Evolutionary conservation across 2,113 vertebrate species (phyloP).

Genomic region (Clarias gariepinus): DNA sequence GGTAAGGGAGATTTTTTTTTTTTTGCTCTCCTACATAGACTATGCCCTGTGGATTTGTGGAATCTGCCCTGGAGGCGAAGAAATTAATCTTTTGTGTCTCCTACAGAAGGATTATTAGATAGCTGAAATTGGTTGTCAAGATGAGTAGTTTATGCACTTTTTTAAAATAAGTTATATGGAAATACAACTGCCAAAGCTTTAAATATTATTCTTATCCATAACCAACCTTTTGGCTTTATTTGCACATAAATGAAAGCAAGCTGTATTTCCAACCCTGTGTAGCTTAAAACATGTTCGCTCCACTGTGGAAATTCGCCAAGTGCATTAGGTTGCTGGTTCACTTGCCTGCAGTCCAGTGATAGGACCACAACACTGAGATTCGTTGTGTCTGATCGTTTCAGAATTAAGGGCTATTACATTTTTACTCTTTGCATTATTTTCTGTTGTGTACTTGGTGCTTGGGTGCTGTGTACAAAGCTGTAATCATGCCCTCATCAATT

Average conservation of each 20-base stretch:
- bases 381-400: neutral
- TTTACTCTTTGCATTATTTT: neutral
- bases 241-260: neutral
- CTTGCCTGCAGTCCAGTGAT: neutral
- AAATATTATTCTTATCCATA: slow-evolving; percentile 4
- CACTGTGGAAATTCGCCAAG: neutral
- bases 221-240: neutral
- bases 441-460: neutral
- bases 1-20: slow-evolving; percentile 7
- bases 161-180: neutral
- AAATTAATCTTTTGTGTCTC: neutral
- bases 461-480: neutral
- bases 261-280: neutral
- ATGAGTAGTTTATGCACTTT: slow-evolving; percentile 7
- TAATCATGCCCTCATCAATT: neutral
- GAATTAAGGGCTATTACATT: neutral
- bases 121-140: neutral
- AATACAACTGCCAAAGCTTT: neutral
- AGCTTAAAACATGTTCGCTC: neutral
- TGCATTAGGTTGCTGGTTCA: neutral
- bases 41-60: neutral
- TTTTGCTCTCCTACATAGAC: slow-evolving; percentile 12
- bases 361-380: neutral
- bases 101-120: neutral
- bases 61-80: slow-evolving; percentile 2